Evolutionary conservation across 2,797 vertebrate species (phyloP).

Genomic region (Tauraco hartlaubi): DNA sequence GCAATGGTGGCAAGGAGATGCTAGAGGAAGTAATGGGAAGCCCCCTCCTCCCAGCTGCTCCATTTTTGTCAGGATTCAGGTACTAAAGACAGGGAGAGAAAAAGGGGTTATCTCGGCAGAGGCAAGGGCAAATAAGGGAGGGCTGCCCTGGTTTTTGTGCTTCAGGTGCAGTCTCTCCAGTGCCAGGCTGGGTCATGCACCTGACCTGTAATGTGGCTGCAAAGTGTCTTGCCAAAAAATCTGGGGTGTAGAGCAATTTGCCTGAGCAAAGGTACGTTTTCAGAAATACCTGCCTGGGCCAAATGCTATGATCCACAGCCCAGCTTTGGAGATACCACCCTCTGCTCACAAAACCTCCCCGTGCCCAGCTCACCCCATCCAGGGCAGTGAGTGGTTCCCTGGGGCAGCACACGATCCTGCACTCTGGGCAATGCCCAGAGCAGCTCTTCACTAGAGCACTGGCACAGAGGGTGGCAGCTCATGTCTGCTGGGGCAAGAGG

Average conservation of each 20-base stretch:
- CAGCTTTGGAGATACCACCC: not conserved
- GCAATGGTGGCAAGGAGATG: not conserved
- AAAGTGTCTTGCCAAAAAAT: not conserved
- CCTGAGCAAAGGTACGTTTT: not conserved
- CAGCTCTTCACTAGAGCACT: not conserved
- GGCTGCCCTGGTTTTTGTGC: not conserved
- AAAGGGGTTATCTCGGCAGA: not conserved
- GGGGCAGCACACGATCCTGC: not conserved
- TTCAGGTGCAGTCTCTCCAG: not conserved
- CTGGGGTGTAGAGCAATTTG: not conserved
- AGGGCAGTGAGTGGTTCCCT: not conserved
- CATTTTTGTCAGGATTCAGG: not conserved
- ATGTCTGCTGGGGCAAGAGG: not conserved
- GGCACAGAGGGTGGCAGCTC: not conserved
- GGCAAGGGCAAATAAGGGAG: not conserved
- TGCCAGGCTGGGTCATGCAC: not conserved
- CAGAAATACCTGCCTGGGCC: not conserved
- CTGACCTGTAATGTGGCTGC: rapidly evolving
- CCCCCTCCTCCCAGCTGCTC: not conserved
- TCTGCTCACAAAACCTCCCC: not conserved
- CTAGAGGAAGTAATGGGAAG: not conserved
- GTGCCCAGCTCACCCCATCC: not conserved
- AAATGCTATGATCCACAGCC: not conserved
- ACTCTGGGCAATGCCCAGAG: not conserved
- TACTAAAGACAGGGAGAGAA: not conserved